Evolutionary conservation across 1,140 invertebrate species (phyloP).

Genomic region (Habropoda laboriosa): DNA sequence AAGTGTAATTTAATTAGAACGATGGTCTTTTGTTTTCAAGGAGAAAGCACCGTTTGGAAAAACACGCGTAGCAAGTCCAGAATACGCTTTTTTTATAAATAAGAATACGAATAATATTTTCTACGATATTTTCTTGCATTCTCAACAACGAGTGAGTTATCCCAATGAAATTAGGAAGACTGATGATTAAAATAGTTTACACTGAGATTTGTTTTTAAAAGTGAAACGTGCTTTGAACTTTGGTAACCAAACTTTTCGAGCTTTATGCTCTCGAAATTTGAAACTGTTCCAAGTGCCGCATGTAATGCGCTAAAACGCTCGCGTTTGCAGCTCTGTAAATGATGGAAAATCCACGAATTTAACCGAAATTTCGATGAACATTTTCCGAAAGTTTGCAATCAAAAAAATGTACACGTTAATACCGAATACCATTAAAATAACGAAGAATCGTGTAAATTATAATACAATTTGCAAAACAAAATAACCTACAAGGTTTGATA

Average conservation of each 20-base stretch:
- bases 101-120: not conserved
- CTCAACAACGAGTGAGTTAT: not conserved
- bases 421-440: not conserved
- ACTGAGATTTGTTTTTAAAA: constrained; percentile 6
- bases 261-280: constrained; percentile 4
- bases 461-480: not conserved
- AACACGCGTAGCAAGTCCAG: too few relatives aligned
- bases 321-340: not conserved
- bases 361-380: not conserved
- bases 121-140: not conserved
- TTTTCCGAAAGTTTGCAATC: not conserved
- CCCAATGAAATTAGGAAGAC: not conserved
- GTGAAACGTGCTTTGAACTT: constrained; percentile 12
- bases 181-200: not conserved
- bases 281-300: constrained; percentile 3
- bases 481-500: too few relatives aligned
- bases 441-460: not conserved
- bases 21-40: too few relatives aligned
- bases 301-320: not conserved
- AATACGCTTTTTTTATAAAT: too few relatives aligned
- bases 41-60: too few relatives aligned
- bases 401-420: not conserved
- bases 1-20: too few relatives aligned
- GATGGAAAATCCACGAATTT: not conserved
- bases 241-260: not conserved